A percentile compares a stretch with the other conserved stretches of the same genome.
Evolutionary conservation across 2,113 vertebrate species (phyloP).

Genomic region (Xyrauchen texanus): DNA sequence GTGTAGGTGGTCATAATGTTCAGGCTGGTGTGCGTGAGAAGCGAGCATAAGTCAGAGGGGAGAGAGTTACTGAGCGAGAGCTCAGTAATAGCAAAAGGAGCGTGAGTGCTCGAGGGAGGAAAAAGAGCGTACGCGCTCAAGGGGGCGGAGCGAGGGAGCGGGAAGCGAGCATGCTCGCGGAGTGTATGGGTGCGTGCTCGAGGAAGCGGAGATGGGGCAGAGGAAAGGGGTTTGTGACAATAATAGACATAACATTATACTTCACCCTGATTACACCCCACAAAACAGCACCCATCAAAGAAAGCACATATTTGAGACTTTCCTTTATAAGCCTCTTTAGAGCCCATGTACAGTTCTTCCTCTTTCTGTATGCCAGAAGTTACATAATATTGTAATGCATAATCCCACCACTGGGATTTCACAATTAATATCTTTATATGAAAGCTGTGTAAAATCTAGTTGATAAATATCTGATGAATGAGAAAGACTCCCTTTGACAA

Average conservation of each 20-base stretch:
- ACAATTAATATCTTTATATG: neutral
- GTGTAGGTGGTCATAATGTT: too few relatives aligned
- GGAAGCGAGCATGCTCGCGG: too few relatives aligned
- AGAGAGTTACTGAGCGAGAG: too few relatives aligned
- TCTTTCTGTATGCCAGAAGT: neutral
- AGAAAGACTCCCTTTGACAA: neutral
- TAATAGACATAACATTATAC: conserved; percentile 71
- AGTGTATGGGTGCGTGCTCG: too few relatives aligned
- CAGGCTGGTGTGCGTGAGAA: too few relatives aligned
- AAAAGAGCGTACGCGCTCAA: too few relatives aligned
- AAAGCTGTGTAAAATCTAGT: conserved; percentile 7
- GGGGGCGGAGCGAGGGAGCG: too few relatives aligned
- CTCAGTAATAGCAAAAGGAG: too few relatives aligned
- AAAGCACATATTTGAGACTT: neutral
- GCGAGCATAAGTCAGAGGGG: too few relatives aligned
- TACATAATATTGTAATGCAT: conserved; percentile 6
- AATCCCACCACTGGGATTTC: conserved; percentile 8
- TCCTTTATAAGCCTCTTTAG: conserved; percentile 3
- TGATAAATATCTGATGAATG: conserved; percentile 28
- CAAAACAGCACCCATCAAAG: conserved; percentile 53
- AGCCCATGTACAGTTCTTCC: conserved; percentile 11
- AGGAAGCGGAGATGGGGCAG: too few relatives aligned
- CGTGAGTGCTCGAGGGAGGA: too few relatives aligned
- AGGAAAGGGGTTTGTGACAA: too few relatives aligned
- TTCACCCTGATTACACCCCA: conserved; percentile 53